phyloP scores from a whole-genome alignment of 2,888 invertebrate genomes.

The Patella depressa region DNA sequence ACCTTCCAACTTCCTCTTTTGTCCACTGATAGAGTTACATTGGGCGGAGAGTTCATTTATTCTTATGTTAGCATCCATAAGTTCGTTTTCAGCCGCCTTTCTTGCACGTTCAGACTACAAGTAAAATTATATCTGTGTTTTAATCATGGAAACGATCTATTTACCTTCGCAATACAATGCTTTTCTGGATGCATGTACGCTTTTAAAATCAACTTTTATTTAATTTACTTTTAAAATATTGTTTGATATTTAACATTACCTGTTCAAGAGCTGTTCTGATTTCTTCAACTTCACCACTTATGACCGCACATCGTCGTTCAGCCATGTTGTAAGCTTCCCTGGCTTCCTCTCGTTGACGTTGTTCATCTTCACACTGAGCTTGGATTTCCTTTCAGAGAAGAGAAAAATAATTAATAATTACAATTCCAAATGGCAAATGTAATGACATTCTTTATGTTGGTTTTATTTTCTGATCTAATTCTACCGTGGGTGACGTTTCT shows the following conservation, averaged over 20 bases:
- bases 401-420: background rate
- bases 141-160: too few relatives aligned
- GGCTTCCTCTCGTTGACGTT: slow-evolving; percentile 96
- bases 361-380: slow-evolving; percentile 96
- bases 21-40: slow-evolving; percentile 91
- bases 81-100: background rate
- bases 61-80: background rate
- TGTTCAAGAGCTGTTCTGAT: slow-evolving; percentile 91
- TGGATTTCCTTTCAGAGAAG: slow-evolving; percentile 79
- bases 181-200: too few relatives aligned
- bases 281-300: slow-evolving; percentile 98
- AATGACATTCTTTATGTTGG: too few relatives aligned
- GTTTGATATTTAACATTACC: background rate
- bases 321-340: slow-evolving; percentile 97
- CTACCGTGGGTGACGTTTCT: too few relatives aligned
- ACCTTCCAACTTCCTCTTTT: slow-evolving; percentile 98
- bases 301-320: slow-evolving; percentile 96
- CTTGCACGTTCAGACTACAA: slow-evolving; percentile 2
- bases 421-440: too few relatives aligned
- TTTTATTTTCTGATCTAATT: too few relatives aligned
- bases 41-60: slow-evolving; percentile 89
- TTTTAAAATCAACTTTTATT: too few relatives aligned
- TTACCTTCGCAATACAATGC: too few relatives aligned
- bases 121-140: background rate
- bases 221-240: too few relatives aligned